A percentile compares a stretch with the other conserved stretches of the same genome.
These are phyloP conservation scores for Felis catus DNA, from an alignment of 2,113 vertebrate genomes.

Conservation along the genomic window F.catus_Fca126_mat1.0 CM031413.1:53417501-53418000, in stretches of 20 bases:
- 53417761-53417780: conserved; percentile 16
- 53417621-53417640: neutral
- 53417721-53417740: conserved; percentile 78
- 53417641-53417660: conserved; percentile 48
- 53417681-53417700: conserved; percentile 66
- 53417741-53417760: conserved; percentile 35
- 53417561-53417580: neutral
- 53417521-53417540: conserved; percentile 42
- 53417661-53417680: conserved; percentile 65
- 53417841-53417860: neutral
- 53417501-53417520: conserved; percentile 17
- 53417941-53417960: neutral
- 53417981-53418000: conserved; percentile 24
- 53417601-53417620: conserved; percentile 63
- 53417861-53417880: neutral
- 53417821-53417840: neutral
- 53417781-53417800: neutral
- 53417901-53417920: conserved; percentile 25
- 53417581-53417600: conserved; percentile 60
- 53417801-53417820: neutral
- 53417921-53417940: neutral
- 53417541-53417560: neutral
- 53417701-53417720: conserved; percentile 68
- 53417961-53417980: neutral
- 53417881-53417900: neutral